phyloP scores from a whole-genome alignment of 2,113 vertebrate species.

The Nanorana parkeri region DNA sequence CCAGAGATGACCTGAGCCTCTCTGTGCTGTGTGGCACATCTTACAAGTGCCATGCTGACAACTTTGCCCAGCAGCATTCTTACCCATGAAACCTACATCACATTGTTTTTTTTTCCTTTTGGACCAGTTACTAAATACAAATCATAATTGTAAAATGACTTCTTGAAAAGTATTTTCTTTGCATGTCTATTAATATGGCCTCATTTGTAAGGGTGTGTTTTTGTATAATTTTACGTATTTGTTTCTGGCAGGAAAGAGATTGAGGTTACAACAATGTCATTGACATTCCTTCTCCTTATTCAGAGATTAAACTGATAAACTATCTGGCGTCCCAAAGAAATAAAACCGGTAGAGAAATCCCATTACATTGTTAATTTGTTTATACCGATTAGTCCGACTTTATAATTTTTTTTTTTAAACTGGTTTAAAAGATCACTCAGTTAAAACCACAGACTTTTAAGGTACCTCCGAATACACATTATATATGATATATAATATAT shows the following conservation, averaged over 20 bases:
- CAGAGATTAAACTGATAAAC: conserved; percentile 21
- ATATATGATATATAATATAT: too few species aligned
- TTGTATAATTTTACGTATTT: not conserved
- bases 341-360: not conserved
- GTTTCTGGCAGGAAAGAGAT: conserved; percentile 29
- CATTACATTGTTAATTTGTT: not conserved
- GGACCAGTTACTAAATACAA: too few species aligned
- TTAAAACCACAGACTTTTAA: too few species aligned
- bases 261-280: not conserved
- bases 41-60: too few species aligned
- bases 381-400: not conserved
- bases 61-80: too few species aligned
- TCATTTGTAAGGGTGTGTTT: conserved; percentile 23
- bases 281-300: not conserved
- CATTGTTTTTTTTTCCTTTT: too few species aligned
- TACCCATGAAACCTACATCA: too few species aligned
- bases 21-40: too few species aligned
- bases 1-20: too few species aligned
- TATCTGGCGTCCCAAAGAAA: not conserved
- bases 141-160: not conserved
- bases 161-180: not conserved
- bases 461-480: too few species aligned
- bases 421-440: too few species aligned
- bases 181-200: not conserved
- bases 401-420: too few species aligned